Base-by-base conservation (phyloP, 1,140 invertebrate species). In the Vanessa atalanta region DNA sequence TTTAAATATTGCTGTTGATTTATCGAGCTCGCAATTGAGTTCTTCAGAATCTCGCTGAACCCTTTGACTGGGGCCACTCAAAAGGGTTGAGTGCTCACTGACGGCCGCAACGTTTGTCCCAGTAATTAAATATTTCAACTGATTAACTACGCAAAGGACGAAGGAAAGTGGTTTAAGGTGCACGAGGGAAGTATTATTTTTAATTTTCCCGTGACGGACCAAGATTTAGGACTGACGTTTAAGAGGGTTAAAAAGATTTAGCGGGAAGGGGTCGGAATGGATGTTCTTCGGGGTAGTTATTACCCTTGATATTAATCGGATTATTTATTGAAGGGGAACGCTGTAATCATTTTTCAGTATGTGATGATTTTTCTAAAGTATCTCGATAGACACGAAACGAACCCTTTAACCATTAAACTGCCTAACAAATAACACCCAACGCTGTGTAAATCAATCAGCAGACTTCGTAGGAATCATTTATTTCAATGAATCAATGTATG, bases 111-210 rank as follows among this genome's bases (percentile, higher is more conserved):
- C 75, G 77, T 83, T 79, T 82, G 80, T 76, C 77, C 76, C 79
- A 80, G 82, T 90, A 90, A 92, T 92, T 90, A 90, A 90, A 90
- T 90, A 89, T 92, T 88, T 90, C 84, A 89, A 83, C 87, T 92
- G 87, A 92, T 92, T 90, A 90, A 90, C 83, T 87, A 82, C 82
- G 79, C 81, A 87, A 85, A 88, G 82, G 80, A 79, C 78, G 71
- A 72, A 79, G 75, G 80, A 70, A 81, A 82, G 78, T 81, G 81
- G 80, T 85, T 81, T 83, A 80, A 83, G 77, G 81, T 73, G 73
- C 84, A 83, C 74, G 64, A 55, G 81, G 78, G 84, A 69, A 65
- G 74, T 82, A 86, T 88, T 88, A 89, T 88, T 92, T 92, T 90
- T 92, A 90, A 92, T 92, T 89, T 87, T 80, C 72, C 72, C 77